Conservation (phyloP, 2,113 vertebrate species). For the Oreochromis aureus region DNA sequence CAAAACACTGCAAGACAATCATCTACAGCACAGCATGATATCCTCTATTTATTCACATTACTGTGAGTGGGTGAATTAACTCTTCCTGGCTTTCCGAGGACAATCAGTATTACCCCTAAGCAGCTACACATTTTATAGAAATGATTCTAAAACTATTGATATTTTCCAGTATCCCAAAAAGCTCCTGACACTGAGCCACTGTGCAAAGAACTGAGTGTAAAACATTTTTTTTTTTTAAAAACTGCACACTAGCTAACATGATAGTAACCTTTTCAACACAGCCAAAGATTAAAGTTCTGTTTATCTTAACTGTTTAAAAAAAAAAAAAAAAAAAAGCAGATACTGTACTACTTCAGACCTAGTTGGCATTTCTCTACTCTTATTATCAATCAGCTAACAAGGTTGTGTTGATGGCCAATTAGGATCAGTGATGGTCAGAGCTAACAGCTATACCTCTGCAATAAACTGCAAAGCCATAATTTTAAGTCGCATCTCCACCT, state of each 20-base stretch:
- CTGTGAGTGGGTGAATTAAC: background rate
- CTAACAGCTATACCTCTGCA: background rate
- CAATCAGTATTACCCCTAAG: background rate
- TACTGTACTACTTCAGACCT: background rate
- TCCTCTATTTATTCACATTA: background rate
- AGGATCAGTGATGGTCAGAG: background rate
- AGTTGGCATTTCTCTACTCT: background rate
- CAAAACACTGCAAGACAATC: background rate
- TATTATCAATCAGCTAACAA: background rate
- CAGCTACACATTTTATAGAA: background rate
- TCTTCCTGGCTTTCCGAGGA: background rate
- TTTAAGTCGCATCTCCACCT: too few relatives aligned
- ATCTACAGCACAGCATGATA: background rate
- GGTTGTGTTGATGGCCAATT: background rate
- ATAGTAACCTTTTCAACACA: background rate
- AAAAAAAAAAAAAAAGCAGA: too few relatives aligned
- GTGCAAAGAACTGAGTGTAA: background rate
- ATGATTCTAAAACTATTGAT: background rate
- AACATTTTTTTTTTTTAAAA: background rate
- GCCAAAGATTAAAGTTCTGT: background rate
- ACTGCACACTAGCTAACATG: background rate
- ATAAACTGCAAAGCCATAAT: too few relatives aligned
- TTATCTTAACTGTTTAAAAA: background rate
- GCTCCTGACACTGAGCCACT: background rate
- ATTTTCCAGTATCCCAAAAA: background rate